These are phyloP conservation scores for Archilochus colubris DNA, from an alignment of 2,113 vertebrate genomes.

Conservation along the genomic window DNA sequence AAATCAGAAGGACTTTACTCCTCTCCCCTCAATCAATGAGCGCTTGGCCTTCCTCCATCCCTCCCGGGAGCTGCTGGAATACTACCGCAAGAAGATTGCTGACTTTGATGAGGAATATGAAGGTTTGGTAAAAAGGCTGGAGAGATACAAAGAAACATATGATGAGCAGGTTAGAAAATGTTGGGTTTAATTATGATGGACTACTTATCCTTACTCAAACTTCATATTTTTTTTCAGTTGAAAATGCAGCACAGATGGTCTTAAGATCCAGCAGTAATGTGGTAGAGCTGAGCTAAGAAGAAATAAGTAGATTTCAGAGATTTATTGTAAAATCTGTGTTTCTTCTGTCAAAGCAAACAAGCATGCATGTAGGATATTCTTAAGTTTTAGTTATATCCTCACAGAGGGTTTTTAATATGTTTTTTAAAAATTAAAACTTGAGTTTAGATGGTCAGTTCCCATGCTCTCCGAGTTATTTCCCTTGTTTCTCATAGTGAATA, in stretches of 20 bases:
- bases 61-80: slow-evolving; percentile 90
- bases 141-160: slow-evolving; percentile 81
- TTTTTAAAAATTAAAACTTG: neutral
- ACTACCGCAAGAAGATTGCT: slow-evolving; percentile 88
- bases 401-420: neutral
- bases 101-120: slow-evolving; percentile 91
- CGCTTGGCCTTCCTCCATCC: slow-evolving; percentile 84
- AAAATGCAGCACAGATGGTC: neutral
- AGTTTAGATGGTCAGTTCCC: neutral
- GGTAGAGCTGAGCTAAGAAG: neutral
- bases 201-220: rapidly evolving
- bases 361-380: neutral
- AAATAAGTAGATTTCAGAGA: neutral
- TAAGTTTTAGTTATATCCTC: neutral
- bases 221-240: neutral
- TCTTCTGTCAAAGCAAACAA: neutral
- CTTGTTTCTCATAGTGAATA: neutral
- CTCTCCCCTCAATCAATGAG: slow-evolving; percentile 85
- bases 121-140: slow-evolving; percentile 87
- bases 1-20: slow-evolving; percentile 67
- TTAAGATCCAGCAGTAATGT: neutral
- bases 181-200: neutral
- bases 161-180: slow-evolving; percentile 84
- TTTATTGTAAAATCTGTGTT: neutral
- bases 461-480: neutral